A percentile compares a stretch with the other conserved stretches of the same genome.
Evolutionary conservation across 2,113 vertebrate species (phyloP).

Genomic region (Pyrgilauda ruficollis): DNA sequence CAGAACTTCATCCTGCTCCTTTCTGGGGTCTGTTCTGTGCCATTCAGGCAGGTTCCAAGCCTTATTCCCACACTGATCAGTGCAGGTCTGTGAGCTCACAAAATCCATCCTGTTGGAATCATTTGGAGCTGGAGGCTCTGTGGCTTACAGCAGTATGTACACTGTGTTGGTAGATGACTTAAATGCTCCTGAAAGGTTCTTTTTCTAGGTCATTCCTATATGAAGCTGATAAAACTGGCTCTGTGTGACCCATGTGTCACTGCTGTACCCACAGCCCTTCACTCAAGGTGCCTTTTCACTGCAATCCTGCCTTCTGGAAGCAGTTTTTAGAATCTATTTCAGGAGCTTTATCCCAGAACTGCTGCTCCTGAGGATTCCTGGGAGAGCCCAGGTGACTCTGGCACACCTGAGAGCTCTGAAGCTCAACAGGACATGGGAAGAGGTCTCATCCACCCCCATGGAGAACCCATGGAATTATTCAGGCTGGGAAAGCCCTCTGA

Average conservation of each 20-base stretch:
- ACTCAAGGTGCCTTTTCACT: constrained; percentile 53
- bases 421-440: background rate
- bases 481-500: background rate
- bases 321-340: constrained; percentile 38
- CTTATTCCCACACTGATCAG: background rate
- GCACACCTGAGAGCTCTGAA: background rate
- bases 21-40: background rate
- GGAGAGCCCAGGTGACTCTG: background rate
- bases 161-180: constrained; percentile 18
- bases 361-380: background rate
- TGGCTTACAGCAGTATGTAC: background rate
- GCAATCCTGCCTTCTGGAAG: background rate
- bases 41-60: background rate
- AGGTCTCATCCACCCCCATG: fast-evolving
- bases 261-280: background rate
- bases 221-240: constrained; percentile 14
- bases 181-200: constrained; percentile 1
- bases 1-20: fast-evolving
- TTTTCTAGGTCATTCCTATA: constrained; percentile 50
- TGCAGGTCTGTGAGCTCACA: background rate
- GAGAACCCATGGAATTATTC: background rate
- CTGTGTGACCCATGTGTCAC: constrained; percentile 36
- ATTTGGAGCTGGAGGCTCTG: background rate
- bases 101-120: background rate
- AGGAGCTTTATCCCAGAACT: background rate